Conservation (phyloP, 2,797 vertebrate species). For the Pantherophis vulpinus region DNA sequence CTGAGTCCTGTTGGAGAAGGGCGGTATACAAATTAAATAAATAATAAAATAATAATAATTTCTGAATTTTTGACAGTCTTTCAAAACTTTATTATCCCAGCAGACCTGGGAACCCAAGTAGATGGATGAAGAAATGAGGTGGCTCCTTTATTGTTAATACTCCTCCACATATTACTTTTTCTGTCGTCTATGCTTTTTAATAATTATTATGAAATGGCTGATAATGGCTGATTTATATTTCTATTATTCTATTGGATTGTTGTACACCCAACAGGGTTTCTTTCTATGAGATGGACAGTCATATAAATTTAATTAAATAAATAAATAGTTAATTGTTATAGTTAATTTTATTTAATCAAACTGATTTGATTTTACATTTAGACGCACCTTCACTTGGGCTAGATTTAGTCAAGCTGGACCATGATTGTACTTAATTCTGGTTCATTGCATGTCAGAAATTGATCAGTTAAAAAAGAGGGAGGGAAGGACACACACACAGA, state of each 20-base stretch:
- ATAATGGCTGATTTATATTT: not conserved
- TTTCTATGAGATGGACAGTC: not conserved
- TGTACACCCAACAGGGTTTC: not conserved
- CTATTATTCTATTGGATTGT: not conserved
- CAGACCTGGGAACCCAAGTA: too few species aligned
- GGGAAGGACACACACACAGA: not conserved
- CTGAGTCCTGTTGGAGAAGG: too few species aligned
- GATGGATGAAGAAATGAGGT: too few species aligned
- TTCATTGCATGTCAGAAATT: not conserved
- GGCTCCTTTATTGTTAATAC: too few species aligned
- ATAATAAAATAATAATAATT: too few species aligned
- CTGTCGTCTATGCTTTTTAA: too few species aligned
- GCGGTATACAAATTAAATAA: too few species aligned
- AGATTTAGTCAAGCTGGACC: not conserved
- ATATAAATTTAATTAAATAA: not conserved
- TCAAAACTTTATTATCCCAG: too few species aligned
- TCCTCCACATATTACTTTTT: too few species aligned
- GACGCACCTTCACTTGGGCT: not conserved
- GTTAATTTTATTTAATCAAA: not conserved
- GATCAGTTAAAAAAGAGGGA: not conserved
- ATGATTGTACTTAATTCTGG: not conserved
- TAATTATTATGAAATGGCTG: too few species aligned
- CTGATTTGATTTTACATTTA: not conserved
- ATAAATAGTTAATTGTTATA: not conserved
- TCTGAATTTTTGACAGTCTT: too few species aligned